Percentiles rank a stretch among this genome's conserved stretches.
Conservation (phyloP, 2,113 vertebrate genomes). For the Oryzias curvinotus region DNA sequence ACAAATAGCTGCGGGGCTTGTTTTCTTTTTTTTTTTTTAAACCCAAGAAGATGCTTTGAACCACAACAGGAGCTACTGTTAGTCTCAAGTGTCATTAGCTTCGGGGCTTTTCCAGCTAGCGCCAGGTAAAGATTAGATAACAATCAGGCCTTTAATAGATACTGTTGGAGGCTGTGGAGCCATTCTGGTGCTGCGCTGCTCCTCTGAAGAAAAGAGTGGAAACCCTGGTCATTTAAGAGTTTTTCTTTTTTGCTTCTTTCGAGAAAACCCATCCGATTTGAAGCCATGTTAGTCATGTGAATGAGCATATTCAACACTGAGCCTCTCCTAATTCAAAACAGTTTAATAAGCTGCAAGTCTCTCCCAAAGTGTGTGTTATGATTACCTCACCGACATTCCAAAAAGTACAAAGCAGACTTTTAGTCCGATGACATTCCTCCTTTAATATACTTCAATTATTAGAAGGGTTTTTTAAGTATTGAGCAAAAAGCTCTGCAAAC, state of each 20-base stretch:
- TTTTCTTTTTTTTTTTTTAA: constrained; percentile 57
- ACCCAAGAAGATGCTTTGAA: constrained; percentile 73
- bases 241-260: too few species aligned
- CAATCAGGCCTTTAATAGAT: constrained; percentile 79
- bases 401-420: constrained; percentile 58
- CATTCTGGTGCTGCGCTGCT: constrained; percentile 53
- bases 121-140: constrained; percentile 83
- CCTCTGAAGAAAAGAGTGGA: constrained; percentile 58
- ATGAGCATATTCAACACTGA: too few species aligned
- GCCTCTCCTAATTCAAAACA: too few species aligned
- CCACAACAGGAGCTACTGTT: constrained; percentile 71
- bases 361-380: constrained; percentile 6
- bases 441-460: constrained; percentile 66
- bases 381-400: constrained; percentile 37
- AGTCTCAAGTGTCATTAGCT: constrained; percentile 81
- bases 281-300: too few species aligned
- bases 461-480: constrained; percentile 51
- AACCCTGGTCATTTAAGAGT: background rate
- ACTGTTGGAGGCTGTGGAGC: constrained; percentile 71
- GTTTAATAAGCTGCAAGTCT: background rate
- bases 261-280: too few species aligned
- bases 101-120: constrained; percentile 71
- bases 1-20: constrained; percentile 59
- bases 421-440: constrained; percentile 58
- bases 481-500: constrained; percentile 69